A percentile compares a stretch with the other conserved stretches of the same genome.
Conservation (phyloP, 2,888 invertebrate genomes). For the Macropis europaea region DNA sequence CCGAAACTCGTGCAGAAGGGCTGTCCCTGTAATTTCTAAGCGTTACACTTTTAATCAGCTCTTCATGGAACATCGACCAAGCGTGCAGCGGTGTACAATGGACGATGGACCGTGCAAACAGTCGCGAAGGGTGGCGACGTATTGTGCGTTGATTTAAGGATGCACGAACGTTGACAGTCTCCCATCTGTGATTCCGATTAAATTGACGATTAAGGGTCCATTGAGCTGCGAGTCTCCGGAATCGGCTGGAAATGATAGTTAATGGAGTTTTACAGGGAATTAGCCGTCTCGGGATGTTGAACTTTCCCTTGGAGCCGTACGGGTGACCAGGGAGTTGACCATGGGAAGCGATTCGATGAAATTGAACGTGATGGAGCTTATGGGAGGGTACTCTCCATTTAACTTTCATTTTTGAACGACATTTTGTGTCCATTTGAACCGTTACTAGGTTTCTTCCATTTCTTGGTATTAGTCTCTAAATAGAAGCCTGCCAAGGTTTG, state of each 20-base stretch:
- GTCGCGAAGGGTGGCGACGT: conserved; percentile 40
- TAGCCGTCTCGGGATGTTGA: conserved; percentile 41
- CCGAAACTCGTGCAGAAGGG: conserved; percentile 15
- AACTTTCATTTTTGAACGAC: no score
- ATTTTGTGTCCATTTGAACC: no score
- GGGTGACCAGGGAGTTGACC: no score
- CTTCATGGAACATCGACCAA: conserved; percentile 64
- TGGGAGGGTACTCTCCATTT: no score
- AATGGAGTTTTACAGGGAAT: conserved; percentile 41
- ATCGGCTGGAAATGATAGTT: conserved; percentile 20
- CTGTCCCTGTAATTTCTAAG: conserved; percentile 59
- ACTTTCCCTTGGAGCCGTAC: background rate
- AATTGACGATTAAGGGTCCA: conserved; percentile 57
- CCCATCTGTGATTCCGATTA: conserved; percentile 61
- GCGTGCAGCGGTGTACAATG: conserved; percentile 56
- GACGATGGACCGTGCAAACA: conserved; percentile 47
- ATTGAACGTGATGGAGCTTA: no score
- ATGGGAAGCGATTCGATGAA: no score
- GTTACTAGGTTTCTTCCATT: no score
- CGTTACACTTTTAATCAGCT: conserved; percentile 68
- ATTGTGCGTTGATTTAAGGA: conserved; percentile 65
- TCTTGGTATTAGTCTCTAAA: no score
- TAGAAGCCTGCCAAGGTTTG: no score
- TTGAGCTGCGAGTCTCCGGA: conserved; percentile 5
- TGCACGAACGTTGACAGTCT: conserved; percentile 50